Base-by-base conservation (phyloP, 2,113 vertebrate species). In the Echinops telfairi region DNA sequence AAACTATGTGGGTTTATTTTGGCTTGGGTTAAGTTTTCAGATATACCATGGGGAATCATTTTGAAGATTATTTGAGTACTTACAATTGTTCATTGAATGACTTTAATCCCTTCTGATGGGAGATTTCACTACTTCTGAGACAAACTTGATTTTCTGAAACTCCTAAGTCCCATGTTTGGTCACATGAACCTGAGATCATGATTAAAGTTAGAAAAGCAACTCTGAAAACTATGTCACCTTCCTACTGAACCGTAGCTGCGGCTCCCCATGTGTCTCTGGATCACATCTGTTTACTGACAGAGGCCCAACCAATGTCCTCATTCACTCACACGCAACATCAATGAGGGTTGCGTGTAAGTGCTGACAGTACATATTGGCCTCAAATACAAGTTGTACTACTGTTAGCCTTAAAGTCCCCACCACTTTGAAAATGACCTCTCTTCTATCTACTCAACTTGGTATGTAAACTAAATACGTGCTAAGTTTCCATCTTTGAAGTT, bases 171-270 rank as follows among this genome's bases (percentile, higher is more conserved):
- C 36, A 16, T n/a, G 73, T 87, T 95, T 95, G 92, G 88, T 93
- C 93, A 82, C 88, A 84, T 87, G 62, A 89, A 91, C 90, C 88
- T 73, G 71, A 70, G 12, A 79, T 43, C 92, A 38, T 94, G 90
- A 95, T 96, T 94, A 93, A 53, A 93, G 92, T 86, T 47, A 66
- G 77, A 53, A 95, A 94, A 96, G 60, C 0, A 5, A 60, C 95
- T 92, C 36, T 47, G 43, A 76, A 57, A 86, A 86, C 73, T 43
- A 92, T 66, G 93, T 94, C 94, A 89, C 83, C 88, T 96, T 95
- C 83, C 93, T 87, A 71, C 31, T 97, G 97, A 97, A 93, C 96
- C 96, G 66, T 95, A 92, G 80, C 96, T 87, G 20, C 58, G 47
- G 81, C n/a, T 96, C 73, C 68, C 80, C 57, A 5, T 64, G 92